These are phyloP conservation scores for Cyrtonyx montezumae DNA, from an alignment of 2,113 vertebrate genomes.

Conservation along the genomic window DNA sequence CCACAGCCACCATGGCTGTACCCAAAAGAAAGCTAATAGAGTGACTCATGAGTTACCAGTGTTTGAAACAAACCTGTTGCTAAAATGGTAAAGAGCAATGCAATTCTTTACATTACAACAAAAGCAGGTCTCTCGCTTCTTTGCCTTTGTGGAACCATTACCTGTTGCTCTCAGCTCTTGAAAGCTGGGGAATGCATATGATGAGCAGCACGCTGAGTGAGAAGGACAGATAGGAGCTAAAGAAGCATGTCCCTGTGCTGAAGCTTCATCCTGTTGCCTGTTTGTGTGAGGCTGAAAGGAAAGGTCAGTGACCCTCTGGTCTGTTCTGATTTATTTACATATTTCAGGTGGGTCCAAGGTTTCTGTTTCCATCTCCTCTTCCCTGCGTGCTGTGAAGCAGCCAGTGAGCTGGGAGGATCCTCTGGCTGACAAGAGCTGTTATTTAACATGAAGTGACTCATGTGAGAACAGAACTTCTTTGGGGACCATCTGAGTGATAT, in stretches of 20 bases:
- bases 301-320: not conserved
- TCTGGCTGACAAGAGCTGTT: not conserved
- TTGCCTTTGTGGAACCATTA: not conserved
- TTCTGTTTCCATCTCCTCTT: not conserved
- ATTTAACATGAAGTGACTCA: not conserved
- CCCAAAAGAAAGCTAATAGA: conserved; percentile 50
- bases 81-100: conserved; percentile 15
- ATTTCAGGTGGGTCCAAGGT: not conserved
- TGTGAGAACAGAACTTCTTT: not conserved
- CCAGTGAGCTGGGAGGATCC: not conserved
- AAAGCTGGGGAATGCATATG: not conserved
- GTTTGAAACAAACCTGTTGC: conserved; percentile 38
- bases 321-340: not conserved
- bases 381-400: not conserved
- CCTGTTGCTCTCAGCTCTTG: not conserved
- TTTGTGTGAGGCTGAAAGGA: not conserved
- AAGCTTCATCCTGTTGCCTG: not conserved
- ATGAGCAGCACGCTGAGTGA: not conserved
- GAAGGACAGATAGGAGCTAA: not conserved
- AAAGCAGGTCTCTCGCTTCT: not conserved
- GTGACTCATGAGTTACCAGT: conserved; percentile 17
- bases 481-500: not conserved
- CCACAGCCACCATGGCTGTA: conserved; percentile 2
- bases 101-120: not conserved
- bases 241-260: not conserved